Base-by-base conservation (phyloP, 2,113 vertebrate genomes). In the Dromas ardeola region DNA sequence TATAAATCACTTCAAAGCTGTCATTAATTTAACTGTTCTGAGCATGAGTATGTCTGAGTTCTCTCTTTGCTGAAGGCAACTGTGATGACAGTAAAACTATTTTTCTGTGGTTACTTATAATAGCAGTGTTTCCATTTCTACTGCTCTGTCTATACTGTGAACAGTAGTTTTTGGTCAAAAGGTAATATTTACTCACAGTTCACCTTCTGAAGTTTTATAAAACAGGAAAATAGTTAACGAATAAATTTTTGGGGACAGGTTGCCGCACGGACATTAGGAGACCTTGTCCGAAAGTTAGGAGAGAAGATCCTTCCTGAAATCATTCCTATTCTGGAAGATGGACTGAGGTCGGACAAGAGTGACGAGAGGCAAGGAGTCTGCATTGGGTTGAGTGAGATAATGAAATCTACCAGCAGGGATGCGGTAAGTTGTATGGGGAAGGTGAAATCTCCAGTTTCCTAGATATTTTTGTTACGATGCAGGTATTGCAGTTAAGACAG, bases 251-350 rank as follows among this genome's bases (percentile, higher is more conserved):
- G 74, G 61, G 9, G 29, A 83, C 96, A 99, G 99, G 99, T 99
- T 40, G 99, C 99, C 34, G 99, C 99, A 18, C 98, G 99, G 47
- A 99, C 99, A 0, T 96, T 99, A 88, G 99, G 99, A 21, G 99
- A 99, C 95, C 99, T 99, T 34, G 99, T 99, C 80, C 98, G 99
- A 80, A 99, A 99, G 94, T 98, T 99, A n/a, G 99, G 99, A 47
- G 99, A 99, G 97, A 99, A 99, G 96, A 99, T 99, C 88, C 99
- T 99, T 42, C 99, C 99, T 0, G 99, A 99, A 98, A 99, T 99
- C 89, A 99, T 99, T 97, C 99, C 99, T 80, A 99, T 99, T 97
- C 98, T 99, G 91, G 99, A 99, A 94, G 98, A 99, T 50, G 99
- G 99, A 13, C 98, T 99, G 79, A 98, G 99, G 84, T 99, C 99